Conservation (phyloP, 2,888 invertebrate species). For the Papilio protenor region DNA sequence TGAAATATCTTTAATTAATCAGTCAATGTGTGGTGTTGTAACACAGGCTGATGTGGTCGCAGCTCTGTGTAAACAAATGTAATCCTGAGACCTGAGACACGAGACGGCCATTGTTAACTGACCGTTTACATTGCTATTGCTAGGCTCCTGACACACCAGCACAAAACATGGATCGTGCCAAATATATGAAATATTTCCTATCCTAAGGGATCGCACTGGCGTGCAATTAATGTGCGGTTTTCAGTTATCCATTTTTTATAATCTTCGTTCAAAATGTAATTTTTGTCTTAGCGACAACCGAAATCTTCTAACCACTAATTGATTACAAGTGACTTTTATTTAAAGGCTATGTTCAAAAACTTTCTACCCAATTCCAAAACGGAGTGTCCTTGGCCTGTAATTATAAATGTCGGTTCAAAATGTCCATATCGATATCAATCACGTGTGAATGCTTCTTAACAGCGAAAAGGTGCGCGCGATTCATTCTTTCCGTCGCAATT, state of each 20-base stretch:
- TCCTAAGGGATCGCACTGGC: too few relatives aligned
- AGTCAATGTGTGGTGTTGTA: neutral
- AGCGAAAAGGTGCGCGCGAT: conserved; percentile 65
- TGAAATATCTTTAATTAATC: neutral
- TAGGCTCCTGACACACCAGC: conserved; percentile 10
- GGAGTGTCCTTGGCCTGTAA: neutral
- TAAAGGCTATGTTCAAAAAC: neutral
- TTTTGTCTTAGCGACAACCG: too few relatives aligned
- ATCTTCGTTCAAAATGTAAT: too few relatives aligned
- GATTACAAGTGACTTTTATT: neutral
- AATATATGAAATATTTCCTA: neutral
- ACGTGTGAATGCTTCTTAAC: conserved; percentile 49
- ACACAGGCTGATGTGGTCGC: conserved; percentile 1
- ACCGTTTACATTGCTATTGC: conserved; percentile 7
- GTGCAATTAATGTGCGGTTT: too few relatives aligned
- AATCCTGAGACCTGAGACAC: conserved; percentile 20
- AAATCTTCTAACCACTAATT: too few relatives aligned
- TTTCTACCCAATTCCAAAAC: neutral
- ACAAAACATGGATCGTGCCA: neutral
- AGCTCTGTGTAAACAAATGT: conserved; percentile 31
- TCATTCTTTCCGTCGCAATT: conserved; percentile 66
- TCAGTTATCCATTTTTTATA: too few relatives aligned
- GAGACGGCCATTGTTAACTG: conserved; percentile 34
- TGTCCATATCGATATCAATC: neutral
- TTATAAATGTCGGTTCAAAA: neutral